These are phyloP conservation scores for Teleogryllus oceanicus DNA, from an alignment of 2,888 invertebrate genomes.

Conservation along the genomic window DNA sequence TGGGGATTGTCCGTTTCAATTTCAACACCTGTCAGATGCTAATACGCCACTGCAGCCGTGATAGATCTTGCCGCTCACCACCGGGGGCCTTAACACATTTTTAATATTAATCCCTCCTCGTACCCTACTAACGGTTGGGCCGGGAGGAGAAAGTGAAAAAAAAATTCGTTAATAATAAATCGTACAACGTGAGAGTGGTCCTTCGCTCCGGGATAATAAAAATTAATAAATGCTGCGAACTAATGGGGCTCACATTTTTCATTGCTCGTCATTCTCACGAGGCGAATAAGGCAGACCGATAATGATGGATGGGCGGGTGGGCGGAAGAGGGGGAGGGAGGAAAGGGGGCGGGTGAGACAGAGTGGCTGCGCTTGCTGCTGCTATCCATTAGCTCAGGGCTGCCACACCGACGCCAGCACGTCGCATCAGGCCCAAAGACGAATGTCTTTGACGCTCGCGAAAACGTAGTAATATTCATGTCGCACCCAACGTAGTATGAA, in stretches of 20 bases:
- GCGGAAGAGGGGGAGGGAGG: background rate
- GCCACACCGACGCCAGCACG: no score
- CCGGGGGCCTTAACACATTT: background rate
- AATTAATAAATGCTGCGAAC: background rate
- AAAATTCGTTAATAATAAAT: background rate
- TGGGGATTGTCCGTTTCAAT: background rate
- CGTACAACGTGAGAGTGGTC: background rate
- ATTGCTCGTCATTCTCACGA: constrained; percentile 5
- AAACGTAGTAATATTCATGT: no score
- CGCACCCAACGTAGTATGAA: no score
- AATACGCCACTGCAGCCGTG: background rate
- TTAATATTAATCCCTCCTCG: background rate
- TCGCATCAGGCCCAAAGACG: no score
- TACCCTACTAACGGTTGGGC: background rate
- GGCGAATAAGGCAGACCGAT: background rate
- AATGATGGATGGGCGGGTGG: background rate
- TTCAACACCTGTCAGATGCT: background rate
- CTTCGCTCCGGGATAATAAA: background rate
- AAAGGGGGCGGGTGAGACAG: background rate
- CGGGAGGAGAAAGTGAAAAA: background rate
- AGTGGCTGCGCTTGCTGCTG: background rate
- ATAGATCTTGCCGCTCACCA: background rate
- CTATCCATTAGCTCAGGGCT: background rate
- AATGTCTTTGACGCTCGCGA: no score
- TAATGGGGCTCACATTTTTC: constrained; percentile 18